Evolutionary conservation across 2,113 vertebrate genomes (phyloP).

Genomic region (Stegastes partitus): DNA sequence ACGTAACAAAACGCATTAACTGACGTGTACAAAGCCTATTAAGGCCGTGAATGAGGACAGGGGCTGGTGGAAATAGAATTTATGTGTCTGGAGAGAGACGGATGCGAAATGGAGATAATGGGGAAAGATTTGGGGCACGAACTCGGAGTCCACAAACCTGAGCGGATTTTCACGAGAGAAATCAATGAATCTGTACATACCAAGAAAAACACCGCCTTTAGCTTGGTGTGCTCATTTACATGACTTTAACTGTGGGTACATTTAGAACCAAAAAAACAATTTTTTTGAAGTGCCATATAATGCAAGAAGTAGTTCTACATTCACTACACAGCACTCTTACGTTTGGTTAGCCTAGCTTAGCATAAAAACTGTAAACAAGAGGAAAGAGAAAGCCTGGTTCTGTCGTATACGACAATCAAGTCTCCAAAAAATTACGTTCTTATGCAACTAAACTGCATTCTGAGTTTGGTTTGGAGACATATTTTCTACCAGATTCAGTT

Average conservation of each 20-base stretch:
- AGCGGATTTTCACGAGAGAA: conserved; percentile 28
- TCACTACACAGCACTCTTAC: no score
- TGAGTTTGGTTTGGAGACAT: no score
- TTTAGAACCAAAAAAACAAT: conserved; percentile 8
- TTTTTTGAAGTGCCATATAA: no score
- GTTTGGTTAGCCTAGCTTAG: no score
- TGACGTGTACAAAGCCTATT: conserved; percentile 28
- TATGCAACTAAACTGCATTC: no score
- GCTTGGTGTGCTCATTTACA: background rate
- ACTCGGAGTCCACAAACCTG: background rate
- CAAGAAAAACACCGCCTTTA: background rate
- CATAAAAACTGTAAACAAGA: no score
- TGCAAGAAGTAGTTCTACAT: no score
- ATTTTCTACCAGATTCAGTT: no score
- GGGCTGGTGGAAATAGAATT: conserved; percentile 15
- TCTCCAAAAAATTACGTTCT: no score
- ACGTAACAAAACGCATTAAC: conserved; percentile 56
- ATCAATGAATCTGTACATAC: conserved; percentile 31
- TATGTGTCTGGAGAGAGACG: conserved; percentile 37
- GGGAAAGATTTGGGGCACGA: conserved; percentile 6
- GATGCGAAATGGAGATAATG: conserved; percentile 26
- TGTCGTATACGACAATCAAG: no score
- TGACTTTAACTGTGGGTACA: background rate
- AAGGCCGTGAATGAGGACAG: conserved; percentile 23
- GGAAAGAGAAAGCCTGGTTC: no score